Conservation (phyloP, 2,113 vertebrate genomes). For the Aptenodytes forsteri region DNA sequence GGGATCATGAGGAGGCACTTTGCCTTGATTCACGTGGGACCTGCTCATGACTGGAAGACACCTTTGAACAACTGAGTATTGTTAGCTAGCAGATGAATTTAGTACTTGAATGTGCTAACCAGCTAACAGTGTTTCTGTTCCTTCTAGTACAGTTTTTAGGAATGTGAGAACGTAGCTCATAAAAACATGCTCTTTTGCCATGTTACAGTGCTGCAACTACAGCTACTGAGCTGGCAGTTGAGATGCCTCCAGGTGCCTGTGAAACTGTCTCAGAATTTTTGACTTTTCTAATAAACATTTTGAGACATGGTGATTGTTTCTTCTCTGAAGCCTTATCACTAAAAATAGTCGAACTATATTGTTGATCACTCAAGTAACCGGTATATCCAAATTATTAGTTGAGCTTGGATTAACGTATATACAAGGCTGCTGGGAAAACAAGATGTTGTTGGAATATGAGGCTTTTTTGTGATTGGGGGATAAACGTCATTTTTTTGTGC, state of each 20-base stretch:
- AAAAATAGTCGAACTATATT: not conserved
- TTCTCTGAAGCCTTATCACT: not conserved
- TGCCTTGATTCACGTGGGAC: not conserved
- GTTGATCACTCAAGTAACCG: not conserved
- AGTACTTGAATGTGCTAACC: not conserved
- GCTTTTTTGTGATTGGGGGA: not conserved
- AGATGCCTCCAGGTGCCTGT: not conserved
- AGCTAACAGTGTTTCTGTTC: not conserved
- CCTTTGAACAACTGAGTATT: not conserved
- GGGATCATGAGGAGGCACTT: not conserved
- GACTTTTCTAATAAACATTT: not conserved
- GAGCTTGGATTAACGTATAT: not conserved
- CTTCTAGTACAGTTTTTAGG: not conserved
- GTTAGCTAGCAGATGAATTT: not conserved
- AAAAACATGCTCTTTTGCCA: not conserved
- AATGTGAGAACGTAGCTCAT: not conserved
- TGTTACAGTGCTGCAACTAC: not conserved
- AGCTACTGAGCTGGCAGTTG: not conserved
- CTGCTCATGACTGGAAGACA: not conserved
- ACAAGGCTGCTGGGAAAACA: not conserved
- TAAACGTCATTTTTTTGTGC: not conserved
- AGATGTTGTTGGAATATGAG: not conserved
- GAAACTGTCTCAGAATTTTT: not conserved
- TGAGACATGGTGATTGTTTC: not conserved
- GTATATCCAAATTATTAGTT: not conserved